Conservation (phyloP, 2,113 vertebrate genomes). For the Orientallactaga bullata region DNA sequence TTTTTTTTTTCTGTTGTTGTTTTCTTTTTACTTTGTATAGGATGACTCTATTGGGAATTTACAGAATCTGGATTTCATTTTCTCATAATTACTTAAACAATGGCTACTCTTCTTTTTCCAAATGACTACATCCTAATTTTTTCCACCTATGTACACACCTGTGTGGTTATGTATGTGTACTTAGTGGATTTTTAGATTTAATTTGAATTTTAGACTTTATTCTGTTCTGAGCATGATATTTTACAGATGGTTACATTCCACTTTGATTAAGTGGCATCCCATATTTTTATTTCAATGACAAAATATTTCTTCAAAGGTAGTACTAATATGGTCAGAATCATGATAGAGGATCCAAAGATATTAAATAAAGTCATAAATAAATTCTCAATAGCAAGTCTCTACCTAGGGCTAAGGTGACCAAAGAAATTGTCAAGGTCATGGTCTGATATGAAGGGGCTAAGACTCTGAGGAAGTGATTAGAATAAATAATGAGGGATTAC, state of each 20-base stretch:
- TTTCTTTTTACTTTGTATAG: background rate
- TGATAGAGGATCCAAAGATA: background rate
- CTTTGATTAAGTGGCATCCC: background rate
- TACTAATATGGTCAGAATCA: background rate
- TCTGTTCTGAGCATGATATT: background rate
- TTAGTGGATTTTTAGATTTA: background rate
- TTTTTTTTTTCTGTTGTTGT: no score
- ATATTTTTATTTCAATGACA: background rate
- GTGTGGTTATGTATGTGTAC: accelerated
- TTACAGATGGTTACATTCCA: background rate
- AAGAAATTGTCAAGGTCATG: background rate
- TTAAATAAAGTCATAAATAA: background rate
- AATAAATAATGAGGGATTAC: background rate
- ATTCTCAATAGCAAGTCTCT: background rate
- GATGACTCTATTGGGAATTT: background rate
- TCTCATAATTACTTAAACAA: background rate
- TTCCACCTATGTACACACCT: background rate
- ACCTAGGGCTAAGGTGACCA: background rate
- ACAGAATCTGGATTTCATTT: background rate
- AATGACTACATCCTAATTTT: background rate
- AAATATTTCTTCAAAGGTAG: conserved; percentile 5
- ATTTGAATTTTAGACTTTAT: background rate
- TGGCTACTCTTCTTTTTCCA: background rate
- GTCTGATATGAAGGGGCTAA: background rate
- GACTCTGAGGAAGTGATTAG: background rate